phyloP scores from a whole-genome alignment of 2,113 vertebrate genomes.

The Malurus melanocephalus region DNA sequence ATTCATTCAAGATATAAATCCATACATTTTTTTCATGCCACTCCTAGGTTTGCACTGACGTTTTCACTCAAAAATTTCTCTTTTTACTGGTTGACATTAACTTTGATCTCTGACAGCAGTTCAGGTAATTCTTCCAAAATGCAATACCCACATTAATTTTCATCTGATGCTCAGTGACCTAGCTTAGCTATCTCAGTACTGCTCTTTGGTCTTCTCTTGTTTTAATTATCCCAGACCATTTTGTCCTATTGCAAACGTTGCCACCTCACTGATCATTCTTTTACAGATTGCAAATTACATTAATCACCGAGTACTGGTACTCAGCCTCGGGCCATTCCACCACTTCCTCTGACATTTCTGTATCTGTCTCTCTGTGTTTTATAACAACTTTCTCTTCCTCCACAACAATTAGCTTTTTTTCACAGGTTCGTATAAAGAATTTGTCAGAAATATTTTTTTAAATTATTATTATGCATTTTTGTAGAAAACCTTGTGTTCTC shows the following conservation, averaged over 20 bases:
- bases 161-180: neutral
- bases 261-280: constrained; percentile 23
- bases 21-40: neutral
- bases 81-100: neutral
- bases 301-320: neutral
- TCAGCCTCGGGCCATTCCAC: neutral
- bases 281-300: constrained; percentile 14
- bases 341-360: neutral
- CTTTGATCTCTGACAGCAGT: neutral
- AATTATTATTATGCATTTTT: neutral
- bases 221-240: constrained; percentile 48
- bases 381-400: neutral
- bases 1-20: neutral
- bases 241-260: neutral
- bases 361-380: neutral
- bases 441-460: neutral
- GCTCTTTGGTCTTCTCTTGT: neutral
- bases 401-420: neutral
- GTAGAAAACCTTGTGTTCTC: neutral
- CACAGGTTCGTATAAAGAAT: neutral
- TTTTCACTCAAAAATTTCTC: neutral
- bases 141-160: neutral
- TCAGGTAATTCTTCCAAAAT: constrained; percentile 23
- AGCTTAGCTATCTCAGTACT: neutral
- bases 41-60: neutral